These are phyloP conservation scores for Acleris holmiana DNA, from an alignment of 2,888 invertebrate genomes.

Conservation along the genomic window DNA sequence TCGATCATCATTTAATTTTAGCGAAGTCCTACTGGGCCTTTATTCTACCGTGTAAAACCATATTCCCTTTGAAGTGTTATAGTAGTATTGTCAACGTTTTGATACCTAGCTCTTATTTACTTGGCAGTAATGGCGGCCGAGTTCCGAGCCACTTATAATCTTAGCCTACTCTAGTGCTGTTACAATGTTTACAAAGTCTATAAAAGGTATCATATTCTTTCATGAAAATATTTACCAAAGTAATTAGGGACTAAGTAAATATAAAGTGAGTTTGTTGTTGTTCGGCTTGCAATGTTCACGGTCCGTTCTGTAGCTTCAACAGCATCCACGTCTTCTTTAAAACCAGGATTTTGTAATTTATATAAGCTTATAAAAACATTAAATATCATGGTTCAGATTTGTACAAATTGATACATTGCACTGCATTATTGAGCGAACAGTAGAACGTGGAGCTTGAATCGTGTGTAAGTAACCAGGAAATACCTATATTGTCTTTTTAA, in stretches of 20 bases:
- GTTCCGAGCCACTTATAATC: too few relatives aligned
- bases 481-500: constrained; percentile 13
- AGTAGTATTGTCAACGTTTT: too few relatives aligned
- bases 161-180: neutral
- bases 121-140: too few relatives aligned
- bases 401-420: neutral
- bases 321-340: neutral
- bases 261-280: constrained; percentile 13
- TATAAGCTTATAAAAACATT: too few relatives aligned
- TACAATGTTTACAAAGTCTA: constrained; percentile 2
- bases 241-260: constrained; percentile 12
- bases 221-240: constrained; percentile 14
- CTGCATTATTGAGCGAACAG: neutral
- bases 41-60: too few relatives aligned
- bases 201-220: constrained; percentile 13
- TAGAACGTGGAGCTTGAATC: neutral
- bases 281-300: neutral
- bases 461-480: neutral
- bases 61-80: too few relatives aligned
- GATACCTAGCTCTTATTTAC: too few relatives aligned
- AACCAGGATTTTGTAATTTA: too few relatives aligned
- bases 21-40: neutral
- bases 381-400: neutral
- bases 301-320: neutral
- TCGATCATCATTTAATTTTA: neutral